Base-by-base conservation (phyloP, 1,140 invertebrate genomes). In the Cryptotermes secundus region DNA sequence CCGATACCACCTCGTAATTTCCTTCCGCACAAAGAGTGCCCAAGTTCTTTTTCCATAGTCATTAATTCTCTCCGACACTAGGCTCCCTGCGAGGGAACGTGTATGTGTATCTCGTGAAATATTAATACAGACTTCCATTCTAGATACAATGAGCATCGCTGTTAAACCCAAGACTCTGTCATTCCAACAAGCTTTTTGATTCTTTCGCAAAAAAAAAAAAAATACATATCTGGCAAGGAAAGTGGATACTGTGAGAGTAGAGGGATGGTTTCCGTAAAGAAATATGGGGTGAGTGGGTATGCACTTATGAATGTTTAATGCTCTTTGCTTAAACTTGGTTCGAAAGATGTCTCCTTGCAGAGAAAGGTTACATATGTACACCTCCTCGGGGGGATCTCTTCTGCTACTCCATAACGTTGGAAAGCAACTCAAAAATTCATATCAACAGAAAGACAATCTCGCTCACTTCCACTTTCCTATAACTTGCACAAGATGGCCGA, bases 291-390 rank as follows among this genome's bases (percentile, higher is more conserved):
- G 26, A 81, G 42, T 26, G 42, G 35, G 80, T 38, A 22, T 38
- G 42, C 26, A 16, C 7, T 81, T 81, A 81, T 81, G 80, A 81
- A 81, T 81, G 34, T 81, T 81, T 81, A 38, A 81, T 81, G 35
- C 35, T 81, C 80, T 35, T 81, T 81, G 80, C 34, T 81, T 81
- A 35, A 16, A 36, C 80, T 81, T 81, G 80, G 80, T 45, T 72
- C 35, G 34, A 81, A 45, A 81, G 80, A 81, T 81, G 80, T 81
- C 80, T 38, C 80, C 80, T 38, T 81, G 59, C n/a, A 72, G 16
- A 72, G 59, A 72, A 72, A 72, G 59, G 59, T 72, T 72, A 72
- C 31, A n/a, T 72, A 72, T 72, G 59, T 31, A 72, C 59, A 72
- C n/a, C 31, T 72, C 59, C 59, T 72, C 59, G n/a, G 59, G 59